Evolutionary conservation across 2,888 invertebrate species (phyloP).

Genomic region (Aphodius granarius): DNA sequence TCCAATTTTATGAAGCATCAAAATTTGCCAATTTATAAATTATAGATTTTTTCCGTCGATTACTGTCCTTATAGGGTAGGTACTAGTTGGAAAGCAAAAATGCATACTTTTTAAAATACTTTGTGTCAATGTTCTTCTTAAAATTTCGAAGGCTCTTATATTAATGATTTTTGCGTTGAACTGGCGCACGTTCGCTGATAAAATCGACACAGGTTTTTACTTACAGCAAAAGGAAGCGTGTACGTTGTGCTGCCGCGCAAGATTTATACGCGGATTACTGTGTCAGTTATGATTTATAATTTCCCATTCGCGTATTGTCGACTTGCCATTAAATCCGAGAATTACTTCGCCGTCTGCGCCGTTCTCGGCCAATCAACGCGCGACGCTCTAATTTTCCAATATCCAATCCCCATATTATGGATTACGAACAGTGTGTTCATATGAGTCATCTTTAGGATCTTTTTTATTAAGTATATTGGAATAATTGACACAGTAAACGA

Average conservation of each 20-base stretch:
- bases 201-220: background rate
- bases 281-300: conserved; percentile 7
- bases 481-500: too few relatives aligned
- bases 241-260: background rate
- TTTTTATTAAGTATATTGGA: too few relatives aligned
- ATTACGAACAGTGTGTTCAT: too few relatives aligned
- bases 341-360: background rate
- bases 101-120: too few relatives aligned
- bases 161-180: background rate
- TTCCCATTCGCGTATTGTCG: background rate
- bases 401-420: background rate
- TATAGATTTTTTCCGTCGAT: too few relatives aligned
- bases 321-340: background rate
- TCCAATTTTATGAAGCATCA: too few relatives aligned
- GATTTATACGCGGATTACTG: conserved; percentile 7
- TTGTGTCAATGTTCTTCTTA: too few relatives aligned
- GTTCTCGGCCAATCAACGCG: background rate
- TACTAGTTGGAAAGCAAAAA: too few relatives aligned
- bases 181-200: background rate
- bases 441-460: too few relatives aligned
- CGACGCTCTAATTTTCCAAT: background rate
- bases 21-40: too few relatives aligned
- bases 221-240: background rate
- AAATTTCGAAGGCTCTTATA: too few relatives aligned
- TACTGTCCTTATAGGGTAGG: too few relatives aligned